Base-by-base conservation (phyloP, 1,140 invertebrate genomes). In the Drosophila baimaii region DNA sequence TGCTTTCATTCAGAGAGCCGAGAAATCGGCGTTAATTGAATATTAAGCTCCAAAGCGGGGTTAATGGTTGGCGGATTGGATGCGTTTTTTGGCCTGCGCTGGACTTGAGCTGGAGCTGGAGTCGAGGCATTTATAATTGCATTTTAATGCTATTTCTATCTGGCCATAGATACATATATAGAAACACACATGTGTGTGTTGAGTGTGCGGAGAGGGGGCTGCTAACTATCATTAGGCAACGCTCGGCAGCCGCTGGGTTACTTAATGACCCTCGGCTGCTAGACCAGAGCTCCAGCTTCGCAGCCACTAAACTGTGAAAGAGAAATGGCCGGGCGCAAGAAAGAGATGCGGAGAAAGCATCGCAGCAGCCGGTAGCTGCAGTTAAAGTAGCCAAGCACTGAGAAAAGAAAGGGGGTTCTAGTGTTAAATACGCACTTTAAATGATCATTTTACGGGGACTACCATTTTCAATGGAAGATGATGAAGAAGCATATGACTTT, bases 281-380 rank as follows among this genome's bases (percentile, higher is more conserved):
- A 62, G 78, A 35, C 35, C 21, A 55, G 19, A 61, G 41, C 65
- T 70, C 43, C 68, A 71, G 65, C 68, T 21, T 57, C 63, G 72
- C 51, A 68, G 47, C 70, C 74, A 76, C 65, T 62, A 77, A 86
- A 79, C 83, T 89, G 83, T 89, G 84, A 88, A 88, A 88, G 83
- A 86, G 80, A 85, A 85, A 85, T 77, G 68, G 44, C 29, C n/a
- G 49, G 33, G 41, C 31, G 49, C 31, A 46, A 71, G 65, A 77
- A 80, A 83, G 77, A 88, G 77, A 84, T 89, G 84, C 68, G 84
- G 83, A 88, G 83, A 88, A 88, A 88, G 83, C 83, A 86, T 62
- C 58, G 54, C 23, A 35, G 35, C 33, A 46, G 46, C 29, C 35
- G 37, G 47, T 46, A 27, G 39, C 21, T 31, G 39, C 33, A 17